Percentiles rank a stretch among this genome's conserved stretches.
Evolutionary conservation across 2,797 vertebrate species (phyloP).

Genomic region (Aselliscus stoliczkanus): DNA sequence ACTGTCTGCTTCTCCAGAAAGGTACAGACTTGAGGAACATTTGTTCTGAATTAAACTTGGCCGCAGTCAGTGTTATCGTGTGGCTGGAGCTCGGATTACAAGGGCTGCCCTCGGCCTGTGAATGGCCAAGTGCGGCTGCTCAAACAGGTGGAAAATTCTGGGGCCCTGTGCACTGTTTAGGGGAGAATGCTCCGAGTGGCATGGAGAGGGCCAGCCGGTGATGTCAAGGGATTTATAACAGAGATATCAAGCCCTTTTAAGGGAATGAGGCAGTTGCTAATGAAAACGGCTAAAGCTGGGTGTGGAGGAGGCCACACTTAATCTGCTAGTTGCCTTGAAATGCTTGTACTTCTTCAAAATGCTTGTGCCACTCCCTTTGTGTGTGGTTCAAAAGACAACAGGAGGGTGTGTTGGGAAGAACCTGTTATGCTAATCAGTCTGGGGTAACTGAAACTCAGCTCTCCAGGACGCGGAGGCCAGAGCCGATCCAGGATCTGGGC

Average conservation of each 20-base stretch:
- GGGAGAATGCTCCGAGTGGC: slow-evolving; percentile 37
- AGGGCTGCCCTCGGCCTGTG: slow-evolving; percentile 1
- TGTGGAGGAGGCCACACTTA: neutral
- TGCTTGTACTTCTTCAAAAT: neutral
- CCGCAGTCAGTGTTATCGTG: slow-evolving; percentile 9
- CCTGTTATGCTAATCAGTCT: slow-evolving; percentile 4
- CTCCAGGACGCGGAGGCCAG: neutral
- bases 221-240: slow-evolving; percentile 55
- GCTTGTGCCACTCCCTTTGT: neutral
- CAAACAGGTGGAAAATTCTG: slow-evolving; percentile 63
- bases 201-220: slow-evolving; percentile 64
- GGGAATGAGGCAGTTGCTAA: slow-evolving; percentile 49
- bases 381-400: neutral
- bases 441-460: neutral
- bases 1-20: slow-evolving; percentile 1
- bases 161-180: slow-evolving; percentile 36
- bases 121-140: slow-evolving; percentile 4
- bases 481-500: neutral
- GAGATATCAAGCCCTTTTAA: slow-evolving; percentile 57
- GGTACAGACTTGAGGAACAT: neutral
- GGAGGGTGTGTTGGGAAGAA: neutral
- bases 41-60: slow-evolving; percentile 57
- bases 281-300: slow-evolving; percentile 38
- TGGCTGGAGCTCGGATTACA: slow-evolving; percentile 42
- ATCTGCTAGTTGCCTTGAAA: slow-evolving; percentile 11